Conservation (phyloP, 2,888 invertebrate genomes). For the Drosophila birchii region DNA sequence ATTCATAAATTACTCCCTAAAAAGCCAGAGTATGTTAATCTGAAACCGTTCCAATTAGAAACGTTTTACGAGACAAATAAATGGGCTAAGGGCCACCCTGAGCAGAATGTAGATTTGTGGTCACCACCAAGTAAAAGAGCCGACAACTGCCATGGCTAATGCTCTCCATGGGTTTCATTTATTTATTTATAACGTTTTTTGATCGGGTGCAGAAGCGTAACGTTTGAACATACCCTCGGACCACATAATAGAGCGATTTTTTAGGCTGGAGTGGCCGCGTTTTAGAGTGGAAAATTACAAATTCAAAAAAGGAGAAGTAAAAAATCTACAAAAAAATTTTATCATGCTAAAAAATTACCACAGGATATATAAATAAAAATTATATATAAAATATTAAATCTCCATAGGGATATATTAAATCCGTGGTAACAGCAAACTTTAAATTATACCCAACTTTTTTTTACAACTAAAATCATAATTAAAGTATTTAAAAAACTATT, state of each 20-base stretch:
- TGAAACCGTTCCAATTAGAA: conserved; percentile 35
- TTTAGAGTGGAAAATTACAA: neutral
- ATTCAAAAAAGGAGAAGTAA: neutral
- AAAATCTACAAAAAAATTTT: neutral
- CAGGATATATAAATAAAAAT: neutral
- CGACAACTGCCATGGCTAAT: conserved; percentile 70
- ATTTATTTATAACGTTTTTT: conserved; percentile 55
- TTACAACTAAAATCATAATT: no score
- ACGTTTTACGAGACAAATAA: conserved; percentile 25
- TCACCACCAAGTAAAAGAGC: conserved; percentile 44
- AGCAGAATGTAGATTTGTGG: conserved; percentile 47
- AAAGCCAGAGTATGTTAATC: conserved; percentile 16
- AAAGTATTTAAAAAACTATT: neutral
- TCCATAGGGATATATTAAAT: no score
- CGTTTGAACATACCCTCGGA: conserved; percentile 59
- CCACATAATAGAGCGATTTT: conserved; percentile 67
- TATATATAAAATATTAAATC: neutral
- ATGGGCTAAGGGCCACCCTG: conserved; percentile 8
- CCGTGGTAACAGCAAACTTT: neutral
- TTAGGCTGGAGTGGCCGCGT: conserved; percentile 1
- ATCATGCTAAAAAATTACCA: neutral
- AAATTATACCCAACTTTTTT: neutral
- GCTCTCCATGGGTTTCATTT: conserved; percentile 39
- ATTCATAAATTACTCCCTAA: conserved; percentile 17
- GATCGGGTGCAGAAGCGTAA: conserved; percentile 68